Evolutionary conservation across 2,888 invertebrate species (phyloP).

Genomic region (Seira ritae): DNA sequence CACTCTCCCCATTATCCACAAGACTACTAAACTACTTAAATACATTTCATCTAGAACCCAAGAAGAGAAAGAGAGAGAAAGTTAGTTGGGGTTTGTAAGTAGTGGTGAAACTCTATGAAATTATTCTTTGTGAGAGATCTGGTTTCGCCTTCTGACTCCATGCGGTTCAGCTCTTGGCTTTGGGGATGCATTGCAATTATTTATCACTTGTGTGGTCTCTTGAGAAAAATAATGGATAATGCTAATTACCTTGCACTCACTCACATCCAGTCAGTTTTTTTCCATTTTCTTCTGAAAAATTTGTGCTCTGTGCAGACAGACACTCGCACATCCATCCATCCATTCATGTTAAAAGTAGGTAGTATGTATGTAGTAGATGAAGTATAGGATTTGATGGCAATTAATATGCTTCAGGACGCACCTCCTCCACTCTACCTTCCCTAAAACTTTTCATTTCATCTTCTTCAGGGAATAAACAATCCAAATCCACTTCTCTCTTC

Average conservation of each 20-base stretch:
- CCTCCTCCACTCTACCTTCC: neutral
- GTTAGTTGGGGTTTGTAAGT: too few relatives aligned
- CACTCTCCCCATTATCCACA: neutral
- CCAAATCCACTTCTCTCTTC: conserved; percentile 13
- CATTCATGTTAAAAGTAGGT: neutral
- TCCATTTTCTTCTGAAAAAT: conserved; percentile 21
- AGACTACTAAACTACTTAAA: neutral
- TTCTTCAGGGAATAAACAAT: neutral
- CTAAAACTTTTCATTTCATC: conserved; percentile 3
- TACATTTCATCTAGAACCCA: neutral
- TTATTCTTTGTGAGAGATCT: neutral
- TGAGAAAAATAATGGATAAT: conserved; percentile 40
- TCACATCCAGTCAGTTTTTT: neutral
- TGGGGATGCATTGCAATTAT: conserved; percentile 28
- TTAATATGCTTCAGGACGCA: conserved; percentile 9
- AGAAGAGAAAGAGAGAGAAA: too few relatives aligned
- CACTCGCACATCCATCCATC: too few relatives aligned
- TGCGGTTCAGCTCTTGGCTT: neutral
- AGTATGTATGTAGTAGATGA: too few relatives aligned
- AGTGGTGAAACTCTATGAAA: neutral
- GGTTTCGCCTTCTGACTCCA: neutral
- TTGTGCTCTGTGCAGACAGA: conserved; percentile 2
- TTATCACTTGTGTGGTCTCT: conserved; percentile 49
- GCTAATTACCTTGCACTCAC: conserved; percentile 37
- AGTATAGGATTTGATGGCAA: conserved; percentile 15